Base-by-base conservation (phyloP, 1,140 invertebrate species). In the Marisa cornuarietis region DNA sequence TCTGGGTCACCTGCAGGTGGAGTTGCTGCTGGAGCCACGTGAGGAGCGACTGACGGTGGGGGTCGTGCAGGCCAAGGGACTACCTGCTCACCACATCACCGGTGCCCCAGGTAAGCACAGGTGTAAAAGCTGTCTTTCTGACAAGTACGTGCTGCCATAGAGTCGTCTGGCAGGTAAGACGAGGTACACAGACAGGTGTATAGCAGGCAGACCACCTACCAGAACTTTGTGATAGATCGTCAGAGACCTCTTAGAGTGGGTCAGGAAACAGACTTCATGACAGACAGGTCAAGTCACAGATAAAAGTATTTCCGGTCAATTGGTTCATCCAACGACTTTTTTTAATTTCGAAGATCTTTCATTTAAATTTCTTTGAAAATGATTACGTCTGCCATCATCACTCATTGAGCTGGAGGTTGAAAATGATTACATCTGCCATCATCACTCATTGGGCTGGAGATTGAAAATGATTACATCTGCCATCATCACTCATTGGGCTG, bases 21-120 rank as follows among this genome's bases (percentile, higher is more conserved):
- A 83, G 24, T 66, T 87, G 49, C 74, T 81, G 65, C 85, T 88
- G 72, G 84, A 87, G n/a, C 86, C 87, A 7, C 82, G 81, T n/a
- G 81, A 83, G 24, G 81, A 83, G 26, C 73, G 82, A 13, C 78
- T 88, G 14, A 69, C 71, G 9, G 80, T 88, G 16, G 83, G 83
- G 5, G 79, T 88, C 8, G 63, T 78, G 2, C 81, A 88, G 79
- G 86, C 81, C 5, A 83, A 81, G 76, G 85, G 84, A 14, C 73
- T 89, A 16, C 87, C 86, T 10, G 81, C 83, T n/a, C 85, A 87
- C 63, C 82, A 83, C 42, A 79, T 89, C 18, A 87, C 85, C 20
- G 87, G 88, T 10, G 81, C 84, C 0, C 86, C 87, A 83, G 87
- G 88, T 89, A 69, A 79, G 77, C 68, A 63, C 72, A 14, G 10